Evolutionary conservation across 2,888 invertebrate species (phyloP).

Genomic region (Helleia helle): DNA sequence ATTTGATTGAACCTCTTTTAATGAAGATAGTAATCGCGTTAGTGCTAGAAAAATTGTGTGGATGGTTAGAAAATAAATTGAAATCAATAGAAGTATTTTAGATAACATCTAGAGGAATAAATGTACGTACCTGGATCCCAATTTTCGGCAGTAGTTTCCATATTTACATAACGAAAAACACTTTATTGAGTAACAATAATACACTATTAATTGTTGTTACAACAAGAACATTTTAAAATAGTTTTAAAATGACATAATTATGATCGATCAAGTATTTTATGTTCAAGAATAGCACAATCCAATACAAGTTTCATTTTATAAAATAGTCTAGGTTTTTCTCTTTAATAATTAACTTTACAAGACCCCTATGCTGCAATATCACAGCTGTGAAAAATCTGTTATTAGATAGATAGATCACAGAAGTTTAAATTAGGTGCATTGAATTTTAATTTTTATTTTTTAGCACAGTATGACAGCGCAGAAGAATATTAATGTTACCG

Average conservation of each 20-base stretch:
- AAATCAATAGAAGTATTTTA: too few species aligned
- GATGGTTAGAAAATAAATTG: neutral
- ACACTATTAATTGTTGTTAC: neutral
- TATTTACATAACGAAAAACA: conserved; percentile 13
- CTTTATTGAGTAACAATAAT: neutral
- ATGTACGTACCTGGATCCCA: conserved; percentile 60
- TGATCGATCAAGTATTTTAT: conserved; percentile 3
- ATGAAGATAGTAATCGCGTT: conserved; percentile 84
- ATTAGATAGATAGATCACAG: too few species aligned
- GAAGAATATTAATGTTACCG: too few species aligned
- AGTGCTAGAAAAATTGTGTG: conserved; percentile 75
- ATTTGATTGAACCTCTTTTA: conserved; percentile 85
- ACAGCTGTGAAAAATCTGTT: neutral
- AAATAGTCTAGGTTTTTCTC: too few species aligned
- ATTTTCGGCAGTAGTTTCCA: conserved; percentile 36
- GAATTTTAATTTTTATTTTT: too few species aligned
- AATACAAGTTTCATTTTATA: neutral
- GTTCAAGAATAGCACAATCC: neutral
- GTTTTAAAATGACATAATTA: conserved; percentile 1
- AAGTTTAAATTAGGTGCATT: too few species aligned
- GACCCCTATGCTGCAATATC: neutral
- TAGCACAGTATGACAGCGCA: too few species aligned
- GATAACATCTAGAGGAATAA: conserved; percentile 3
- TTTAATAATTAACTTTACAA: neutral
- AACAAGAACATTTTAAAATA: neutral